phyloP scores from a whole-genome alignment of 1,140 invertebrate genomes.

The Uloborus diversus region DNA sequence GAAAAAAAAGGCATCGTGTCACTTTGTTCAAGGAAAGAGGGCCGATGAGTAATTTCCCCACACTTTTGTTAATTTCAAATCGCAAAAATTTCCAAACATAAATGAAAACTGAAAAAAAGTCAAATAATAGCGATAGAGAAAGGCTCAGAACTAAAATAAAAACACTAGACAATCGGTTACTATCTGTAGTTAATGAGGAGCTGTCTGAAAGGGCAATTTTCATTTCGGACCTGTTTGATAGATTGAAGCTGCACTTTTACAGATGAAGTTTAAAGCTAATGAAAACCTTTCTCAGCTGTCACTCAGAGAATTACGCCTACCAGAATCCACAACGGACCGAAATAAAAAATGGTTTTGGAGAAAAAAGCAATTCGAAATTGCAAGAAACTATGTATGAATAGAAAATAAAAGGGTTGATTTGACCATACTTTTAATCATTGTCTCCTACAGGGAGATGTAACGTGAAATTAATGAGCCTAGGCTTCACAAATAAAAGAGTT shows the following conservation, averaged over 20 bases:
- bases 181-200: slow-evolving; percentile 54
- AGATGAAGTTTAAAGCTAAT: slow-evolving; percentile 55
- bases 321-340: slow-evolving; percentile 16
- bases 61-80: slow-evolving; percentile 38
- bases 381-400: slow-evolving; percentile 51
- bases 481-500: slow-evolving; percentile 16
- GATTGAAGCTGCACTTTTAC: slow-evolving; percentile 51
- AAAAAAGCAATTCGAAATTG: slow-evolving; percentile 48
- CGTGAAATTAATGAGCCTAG: slow-evolving; percentile 47
- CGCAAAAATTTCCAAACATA: slow-evolving; percentile 29
- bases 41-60: slow-evolving; percentile 31
- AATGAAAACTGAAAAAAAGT: slow-evolving; percentile 29
- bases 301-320: slow-evolving; percentile 51
- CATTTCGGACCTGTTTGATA: slow-evolving; percentile 49
- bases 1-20: neutral
- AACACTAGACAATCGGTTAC: slow-evolving; percentile 49
- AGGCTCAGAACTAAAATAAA: slow-evolving; percentile 49
- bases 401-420: slow-evolving; percentile 50
- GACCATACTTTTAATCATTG: slow-evolving; percentile 52
- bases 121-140: slow-evolving; percentile 47
- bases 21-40: no score
- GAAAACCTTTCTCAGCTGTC: slow-evolving; percentile 55
- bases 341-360: slow-evolving; percentile 46
- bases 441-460: slow-evolving; percentile 19
- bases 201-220: slow-evolving; percentile 50